Evolutionary conservation across 2,888 invertebrate species (phyloP), one percentile per base, ranked within the genome.

Genomic region (Andrena haemorrhoa): DNA sequence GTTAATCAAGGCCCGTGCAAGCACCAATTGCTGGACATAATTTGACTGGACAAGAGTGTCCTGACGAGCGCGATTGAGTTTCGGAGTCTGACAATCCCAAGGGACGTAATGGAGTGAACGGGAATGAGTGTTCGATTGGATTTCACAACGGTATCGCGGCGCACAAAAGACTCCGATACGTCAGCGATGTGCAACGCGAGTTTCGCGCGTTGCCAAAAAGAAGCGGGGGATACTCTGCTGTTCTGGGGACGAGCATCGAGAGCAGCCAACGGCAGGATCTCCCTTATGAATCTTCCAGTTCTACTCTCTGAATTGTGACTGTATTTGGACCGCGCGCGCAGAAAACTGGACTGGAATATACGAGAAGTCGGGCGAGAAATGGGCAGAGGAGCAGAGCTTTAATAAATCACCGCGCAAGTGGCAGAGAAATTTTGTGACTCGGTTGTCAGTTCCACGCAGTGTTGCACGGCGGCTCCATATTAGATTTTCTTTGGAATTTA

Each of bases 51-150:
- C 56, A 26, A 23, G 56, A 56, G 10, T 26, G 23, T 56, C 23
- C 56, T 23, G 56, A 56, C 3, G 56, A 56, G 56, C 8, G 56
- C 7, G 20, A 26, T 56, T 56, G 4, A 5, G 41, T 5, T 16
- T 16, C 41, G 16, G 41, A 16, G 41, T 41, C 4, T 16, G 41
- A 16, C 41, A 5, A 41, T 41, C 41, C 41, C 41, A 41, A 41
- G 5, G 20, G 41, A n/a, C 35, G 31, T 68, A 71, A 56, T 23
- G 53, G 64, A 79, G 65, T 16, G 68, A 49, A 56, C 20, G 23
- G 49, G 41, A 58, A 31, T n/a, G 65, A 31, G 23, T 49, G 35
- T 68, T 58, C 49, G 63, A 56, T 41, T 61, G 63, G 68, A 63
- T 58, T 51, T 64, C 78, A 26, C 31, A 26, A n/a, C 29, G 10